Evolutionary conservation across 2,113 vertebrate genomes (phyloP).

Genomic region (Scatophagus argus): DNA sequence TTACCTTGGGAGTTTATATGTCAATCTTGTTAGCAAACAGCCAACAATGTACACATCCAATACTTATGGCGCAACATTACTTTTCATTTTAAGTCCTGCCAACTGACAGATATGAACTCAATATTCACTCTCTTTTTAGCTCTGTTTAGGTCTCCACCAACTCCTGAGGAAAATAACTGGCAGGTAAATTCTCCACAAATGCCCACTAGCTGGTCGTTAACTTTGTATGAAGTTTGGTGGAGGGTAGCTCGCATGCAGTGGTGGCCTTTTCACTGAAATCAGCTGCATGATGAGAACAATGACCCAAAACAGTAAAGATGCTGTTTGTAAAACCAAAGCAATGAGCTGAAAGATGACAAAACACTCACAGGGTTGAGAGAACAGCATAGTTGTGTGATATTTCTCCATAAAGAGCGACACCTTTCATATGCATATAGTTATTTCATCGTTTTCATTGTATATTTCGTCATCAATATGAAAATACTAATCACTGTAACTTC

Average conservation of each 20-base stretch:
- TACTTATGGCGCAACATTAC: neutral
- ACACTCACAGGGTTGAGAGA: rapidly evolving
- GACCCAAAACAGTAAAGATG: neutral
- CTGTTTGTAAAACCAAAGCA: too few relatives aligned
- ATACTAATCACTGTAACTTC: neutral
- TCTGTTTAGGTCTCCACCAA: neutral
- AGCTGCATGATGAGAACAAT: neutral
- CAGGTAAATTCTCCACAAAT: neutral
- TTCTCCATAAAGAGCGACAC: neutral
- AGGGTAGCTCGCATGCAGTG: too few relatives aligned
- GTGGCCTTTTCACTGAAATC: neutral
- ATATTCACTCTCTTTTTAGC: neutral
- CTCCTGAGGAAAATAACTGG: neutral
- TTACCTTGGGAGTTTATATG: too few relatives aligned
- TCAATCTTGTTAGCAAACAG: too few relatives aligned
- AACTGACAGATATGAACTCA: too few relatives aligned
- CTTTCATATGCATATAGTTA: neutral
- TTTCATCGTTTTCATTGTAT: too few relatives aligned
- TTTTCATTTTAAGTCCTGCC: neutral
- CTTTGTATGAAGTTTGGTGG: too few relatives aligned
- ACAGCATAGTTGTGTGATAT: neutral
- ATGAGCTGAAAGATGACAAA: neutral
- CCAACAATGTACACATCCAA: neutral
- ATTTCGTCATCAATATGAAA: neutral
- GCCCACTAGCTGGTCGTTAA: neutral